Evolutionary conservation across 2,113 vertebrate species (phyloP).

Genomic region (Chlamydotis undulata): DNA sequence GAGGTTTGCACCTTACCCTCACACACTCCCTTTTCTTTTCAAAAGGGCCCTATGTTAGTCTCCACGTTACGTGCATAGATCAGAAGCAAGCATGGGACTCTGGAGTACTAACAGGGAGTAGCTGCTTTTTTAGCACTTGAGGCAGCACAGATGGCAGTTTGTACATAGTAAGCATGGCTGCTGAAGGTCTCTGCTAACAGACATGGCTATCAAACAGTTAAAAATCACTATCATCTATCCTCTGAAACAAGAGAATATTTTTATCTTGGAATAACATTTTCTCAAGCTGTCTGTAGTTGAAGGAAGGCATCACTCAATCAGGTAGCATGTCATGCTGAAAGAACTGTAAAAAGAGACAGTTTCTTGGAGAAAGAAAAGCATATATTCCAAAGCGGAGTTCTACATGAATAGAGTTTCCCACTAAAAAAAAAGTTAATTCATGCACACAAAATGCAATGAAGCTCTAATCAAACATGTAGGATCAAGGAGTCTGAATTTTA

Average conservation of each 20-base stretch:
- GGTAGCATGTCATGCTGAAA: neutral
- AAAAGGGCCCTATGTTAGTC: neutral
- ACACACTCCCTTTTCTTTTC: neutral
- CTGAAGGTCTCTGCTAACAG: neutral
- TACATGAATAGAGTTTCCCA: neutral
- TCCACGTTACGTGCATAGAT: neutral
- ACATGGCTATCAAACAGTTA: neutral
- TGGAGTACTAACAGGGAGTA: neutral
- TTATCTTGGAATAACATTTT: neutral
- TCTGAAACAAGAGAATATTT: neutral
- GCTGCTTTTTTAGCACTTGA: neutral
- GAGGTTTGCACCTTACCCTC: neutral
- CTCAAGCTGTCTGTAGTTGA: neutral
- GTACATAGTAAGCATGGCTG: neutral
- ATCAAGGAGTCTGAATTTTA: neutral
- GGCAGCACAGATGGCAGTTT: neutral
- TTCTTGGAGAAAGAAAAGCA: neutral
- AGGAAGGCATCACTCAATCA: neutral
- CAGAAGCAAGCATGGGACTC: neutral
- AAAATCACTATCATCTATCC: neutral
- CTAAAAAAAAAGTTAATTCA: neutral
- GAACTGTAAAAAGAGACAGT: neutral
- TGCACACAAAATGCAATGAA: neutral
- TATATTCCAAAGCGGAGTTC: neutral
- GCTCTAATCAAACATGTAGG: neutral